These are phyloP conservation scores for Colletes collaris DNA, from an alignment of 2,888 invertebrate genomes.

Conservation along the genomic window DNA sequence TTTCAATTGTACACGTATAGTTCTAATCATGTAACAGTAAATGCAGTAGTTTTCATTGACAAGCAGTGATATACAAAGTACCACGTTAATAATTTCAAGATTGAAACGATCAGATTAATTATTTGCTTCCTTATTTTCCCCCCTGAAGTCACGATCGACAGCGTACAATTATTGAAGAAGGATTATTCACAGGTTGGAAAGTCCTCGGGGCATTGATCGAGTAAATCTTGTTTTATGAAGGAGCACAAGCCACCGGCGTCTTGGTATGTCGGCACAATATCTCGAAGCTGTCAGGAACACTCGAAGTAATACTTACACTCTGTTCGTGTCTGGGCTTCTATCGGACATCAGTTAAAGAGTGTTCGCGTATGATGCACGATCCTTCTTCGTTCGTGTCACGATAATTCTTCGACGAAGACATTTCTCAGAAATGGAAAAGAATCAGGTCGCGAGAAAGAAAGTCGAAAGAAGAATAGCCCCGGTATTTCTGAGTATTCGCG, in stretches of 20 bases:
- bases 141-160: neutral
- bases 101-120: too few species aligned
- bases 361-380: conserved; percentile 24
- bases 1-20: too few species aligned
- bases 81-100: too few species aligned
- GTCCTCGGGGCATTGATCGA: conserved; percentile 17
- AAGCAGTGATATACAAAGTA: too few species aligned
- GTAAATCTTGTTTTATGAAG: conserved; percentile 21
- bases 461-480: conserved; percentile 34
- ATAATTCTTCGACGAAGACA: conserved; percentile 40
- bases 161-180: neutral
- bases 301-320: neutral
- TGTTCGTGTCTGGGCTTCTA: neutral
- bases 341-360: conserved; percentile 20
- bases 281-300: conserved; percentile 7
- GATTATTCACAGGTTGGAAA: neutral
- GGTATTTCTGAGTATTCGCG: conserved; percentile 28
- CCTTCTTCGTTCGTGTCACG: conserved; percentile 26
- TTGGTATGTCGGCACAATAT: conserved; percentile 20
- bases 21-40: too few species aligned
- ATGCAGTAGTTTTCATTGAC: too few species aligned
- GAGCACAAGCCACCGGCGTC: conserved; percentile 4
- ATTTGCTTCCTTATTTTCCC: too few species aligned
- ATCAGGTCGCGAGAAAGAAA: conserved; percentile 25
- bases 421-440: conserved; percentile 33